Evolutionary conservation across 2,888 invertebrate species (phyloP).

Genomic region (Operophtera brumata): DNA sequence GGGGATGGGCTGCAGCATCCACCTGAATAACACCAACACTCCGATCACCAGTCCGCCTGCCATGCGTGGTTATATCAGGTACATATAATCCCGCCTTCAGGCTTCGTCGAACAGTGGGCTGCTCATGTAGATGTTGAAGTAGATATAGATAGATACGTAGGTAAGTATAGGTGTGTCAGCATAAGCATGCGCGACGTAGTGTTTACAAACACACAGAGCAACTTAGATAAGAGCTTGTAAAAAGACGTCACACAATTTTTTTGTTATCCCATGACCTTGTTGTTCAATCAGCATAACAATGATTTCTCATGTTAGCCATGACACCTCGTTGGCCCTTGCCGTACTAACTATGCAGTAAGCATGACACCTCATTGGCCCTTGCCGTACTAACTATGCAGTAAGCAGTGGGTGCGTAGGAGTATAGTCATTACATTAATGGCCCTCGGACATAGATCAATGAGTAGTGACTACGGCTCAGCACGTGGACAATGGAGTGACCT

Average conservation of each 20-base stretch:
- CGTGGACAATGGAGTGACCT: slow-evolving; percentile 26
- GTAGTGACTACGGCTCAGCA: slow-evolving; percentile 12
- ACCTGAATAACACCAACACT: no score
- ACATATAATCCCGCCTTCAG: no score
- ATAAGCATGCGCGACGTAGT: no score
- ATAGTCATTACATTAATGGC: slow-evolving; percentile 23
- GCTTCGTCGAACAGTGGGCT: no score
- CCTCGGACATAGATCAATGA: slow-evolving; percentile 11
- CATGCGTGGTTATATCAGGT: no score
- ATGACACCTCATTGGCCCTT: slow-evolving; percentile 33
- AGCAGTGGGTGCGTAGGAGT: slow-evolving; percentile 13
- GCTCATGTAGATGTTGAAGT: no score
- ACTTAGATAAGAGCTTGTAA: no score
- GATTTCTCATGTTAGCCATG: slow-evolving; percentile 41
- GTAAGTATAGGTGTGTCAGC: no score
- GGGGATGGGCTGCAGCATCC: no score
- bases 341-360: slow-evolving; percentile 6
- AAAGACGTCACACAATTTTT: slow-evolving; percentile 8
- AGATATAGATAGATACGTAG: no score
- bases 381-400: slow-evolving; percentile 2
- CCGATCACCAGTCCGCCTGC: no score
- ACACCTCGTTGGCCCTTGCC: slow-evolving; percentile 27
- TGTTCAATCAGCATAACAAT: slow-evolving; percentile 47
- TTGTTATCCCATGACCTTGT: slow-evolving; percentile 38
- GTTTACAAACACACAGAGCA: no score